Base-by-base conservation (phyloP, 2,888 invertebrate genomes). In the Amphipyra berbera region DNA sequence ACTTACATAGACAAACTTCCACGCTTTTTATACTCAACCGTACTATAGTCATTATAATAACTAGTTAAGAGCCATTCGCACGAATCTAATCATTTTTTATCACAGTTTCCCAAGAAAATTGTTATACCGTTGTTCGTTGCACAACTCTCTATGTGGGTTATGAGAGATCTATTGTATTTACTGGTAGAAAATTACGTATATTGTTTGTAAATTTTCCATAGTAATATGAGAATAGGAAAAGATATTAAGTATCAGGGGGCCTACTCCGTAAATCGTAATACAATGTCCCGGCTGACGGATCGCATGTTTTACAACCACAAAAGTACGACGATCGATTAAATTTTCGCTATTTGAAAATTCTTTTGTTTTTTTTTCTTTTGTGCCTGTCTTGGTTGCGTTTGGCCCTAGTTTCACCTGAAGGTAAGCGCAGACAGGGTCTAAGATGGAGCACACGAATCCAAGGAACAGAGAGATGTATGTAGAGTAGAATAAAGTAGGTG, bases 61-160 rank as follows among this genome's bases (percentile, higher is more conserved):
- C 61, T 33, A 47, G 47, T 49, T 57, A 73, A 37, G 53, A 60
- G 60, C 65, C 21, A 71, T 78, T 78, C 77, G 62, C 79, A 78
- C 79, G 68, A 61, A 79, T 53, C 57, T 70, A 76, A 73, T 73
- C 66, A 64, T 79, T 78, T 77, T 76, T 79, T 78, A 78, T 73
- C 54, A 59, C 63, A 68, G 73, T 79, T 77, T 78, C 77, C 47
- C 77, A 78, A 68, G 73, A 71, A 66, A 63, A 61, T 55, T 61
- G 50, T 63, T 72, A 50, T 59, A 66, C 58, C 40, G 50, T 12
- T 46, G 40, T 15, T 61, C 45, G 27, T 79, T 77, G 68, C 73
- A 58, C 54, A 78, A 77, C 42, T 61, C 30, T 13, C n/a, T 37
- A 75, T 64, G 48, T 71, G 9, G 54, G 79, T 64, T 49, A 72